A percentile compares a stretch with the other conserved stretches of the same genome.
Conservation (phyloP, 2,797 vertebrate genomes). For the Rhodeus uyekii region DNA sequence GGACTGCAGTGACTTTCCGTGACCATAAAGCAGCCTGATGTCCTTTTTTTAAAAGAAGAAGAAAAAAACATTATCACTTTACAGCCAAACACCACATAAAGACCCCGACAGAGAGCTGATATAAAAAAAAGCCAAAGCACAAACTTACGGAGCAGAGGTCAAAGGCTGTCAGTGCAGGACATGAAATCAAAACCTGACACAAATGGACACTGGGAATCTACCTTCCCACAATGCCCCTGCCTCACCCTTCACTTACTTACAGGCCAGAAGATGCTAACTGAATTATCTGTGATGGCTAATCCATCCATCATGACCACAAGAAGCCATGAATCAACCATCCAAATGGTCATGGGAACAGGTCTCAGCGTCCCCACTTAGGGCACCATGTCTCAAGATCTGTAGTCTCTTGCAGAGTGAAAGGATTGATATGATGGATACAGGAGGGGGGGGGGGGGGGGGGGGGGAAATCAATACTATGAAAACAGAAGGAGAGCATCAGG, state of each 20-base stretch:
- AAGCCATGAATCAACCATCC: constrained; percentile 48
- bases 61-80: constrained; percentile 47
- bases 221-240: constrained; percentile 16
- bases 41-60: constrained; percentile 17
- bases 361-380: constrained; percentile 32
- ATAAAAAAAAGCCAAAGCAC: constrained; percentile 58
- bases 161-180: constrained; percentile 65
- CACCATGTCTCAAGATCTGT: constrained; percentile 18
- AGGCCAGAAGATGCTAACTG: constrained; percentile 46
- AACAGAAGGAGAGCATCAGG: constrained; percentile 25
- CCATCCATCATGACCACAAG: constrained; percentile 37
- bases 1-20: constrained; percentile 33
- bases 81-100: constrained; percentile 52
- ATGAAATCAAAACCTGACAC: constrained; percentile 68
- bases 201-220: constrained; percentile 53
- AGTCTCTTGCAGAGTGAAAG: constrained; percentile 14
- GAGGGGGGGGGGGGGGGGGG: constrained; percentile 12
- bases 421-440: constrained; percentile 49
- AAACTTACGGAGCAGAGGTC: constrained; percentile 61
- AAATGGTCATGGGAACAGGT: constrained; percentile 18
- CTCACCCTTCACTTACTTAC: constrained; percentile 21
- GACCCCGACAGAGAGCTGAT: constrained; percentile 6
- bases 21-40: constrained; percentile 49
- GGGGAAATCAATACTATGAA: constrained; percentile 38
- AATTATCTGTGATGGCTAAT: constrained; percentile 49